Conservation (phyloP, 2,113 vertebrate genomes). For the Istiophorus platypterus region DNA sequence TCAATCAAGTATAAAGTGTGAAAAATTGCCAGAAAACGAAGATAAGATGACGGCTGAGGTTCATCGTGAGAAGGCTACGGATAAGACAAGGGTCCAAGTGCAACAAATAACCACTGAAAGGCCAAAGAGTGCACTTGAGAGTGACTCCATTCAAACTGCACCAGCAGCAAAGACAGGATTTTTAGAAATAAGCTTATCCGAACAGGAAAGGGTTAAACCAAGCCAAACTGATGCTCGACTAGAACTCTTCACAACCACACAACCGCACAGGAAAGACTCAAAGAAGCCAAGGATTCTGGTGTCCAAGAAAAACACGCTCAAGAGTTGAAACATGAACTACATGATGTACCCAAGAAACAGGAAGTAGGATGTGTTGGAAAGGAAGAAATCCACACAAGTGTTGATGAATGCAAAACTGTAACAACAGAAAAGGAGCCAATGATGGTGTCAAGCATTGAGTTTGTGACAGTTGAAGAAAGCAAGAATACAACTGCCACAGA, state of each 20-base stretch:
- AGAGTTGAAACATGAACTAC: neutral
- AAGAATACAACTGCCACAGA: neutral
- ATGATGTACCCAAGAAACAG: neutral
- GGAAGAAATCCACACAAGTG: neutral
- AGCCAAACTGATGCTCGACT: neutral
- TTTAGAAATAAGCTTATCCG: constrained; percentile 11
- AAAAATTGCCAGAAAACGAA: neutral
- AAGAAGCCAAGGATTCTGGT: neutral
- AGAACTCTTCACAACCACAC: neutral
- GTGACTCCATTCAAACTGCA: constrained; percentile 7
- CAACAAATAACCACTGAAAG: neutral
- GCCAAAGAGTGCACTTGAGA: neutral
- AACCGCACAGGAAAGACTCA: neutral
- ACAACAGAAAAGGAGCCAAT: neutral
- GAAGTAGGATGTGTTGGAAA: neutral
- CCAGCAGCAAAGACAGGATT: neutral
- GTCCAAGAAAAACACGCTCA: neutral
- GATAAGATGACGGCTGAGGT: neutral
- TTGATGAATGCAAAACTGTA: neutral
- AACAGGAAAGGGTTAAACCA: neutral
- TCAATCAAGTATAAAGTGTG: neutral
- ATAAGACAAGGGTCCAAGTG: neutral
- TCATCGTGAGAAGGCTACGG: neutral
- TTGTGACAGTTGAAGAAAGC: neutral
- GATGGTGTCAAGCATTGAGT: neutral